Evolutionary conservation across 2,113 vertebrate genomes (phyloP).

Genomic region (Engystomops pustulosus): DNA sequence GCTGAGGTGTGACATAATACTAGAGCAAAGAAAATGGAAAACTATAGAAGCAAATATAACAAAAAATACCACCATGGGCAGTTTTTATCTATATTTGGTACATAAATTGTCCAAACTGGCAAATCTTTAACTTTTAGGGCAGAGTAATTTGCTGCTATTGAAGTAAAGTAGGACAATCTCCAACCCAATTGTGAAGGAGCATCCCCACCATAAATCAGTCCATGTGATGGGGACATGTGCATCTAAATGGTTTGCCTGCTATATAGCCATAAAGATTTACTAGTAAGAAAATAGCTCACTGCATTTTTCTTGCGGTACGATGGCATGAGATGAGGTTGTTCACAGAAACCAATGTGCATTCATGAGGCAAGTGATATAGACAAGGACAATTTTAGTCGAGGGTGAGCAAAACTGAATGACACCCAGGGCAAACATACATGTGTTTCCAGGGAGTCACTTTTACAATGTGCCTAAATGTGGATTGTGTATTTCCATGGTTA

Average conservation of each 20-base stretch:
- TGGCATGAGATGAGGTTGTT: not conserved
- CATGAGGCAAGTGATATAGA: not conserved
- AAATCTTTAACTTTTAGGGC: conserved; percentile 28
- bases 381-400: too few species aligned
- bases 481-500: too few species aligned
- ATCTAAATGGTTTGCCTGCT: not conserved
- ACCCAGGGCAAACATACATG: too few species aligned
- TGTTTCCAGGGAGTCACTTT: too few species aligned
- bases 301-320: not conserved
- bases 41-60: too few species aligned
- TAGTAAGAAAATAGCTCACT: not conserved
- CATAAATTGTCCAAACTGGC: not conserved
- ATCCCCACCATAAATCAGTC: not conserved
- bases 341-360: not conserved
- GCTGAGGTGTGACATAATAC: not conserved
- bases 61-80: too few species aligned
- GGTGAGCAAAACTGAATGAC: too few species aligned
- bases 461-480: too few species aligned
- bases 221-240: not conserved
- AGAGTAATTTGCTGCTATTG: not conserved
- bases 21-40: too few species aligned
- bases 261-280: conserved; percentile 3
- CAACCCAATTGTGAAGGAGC: not conserved
- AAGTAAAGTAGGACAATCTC: not conserved
- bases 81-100: not conserved